Conservation (phyloP, 1,140 invertebrate genomes). For the Telenomus remus region DNA sequence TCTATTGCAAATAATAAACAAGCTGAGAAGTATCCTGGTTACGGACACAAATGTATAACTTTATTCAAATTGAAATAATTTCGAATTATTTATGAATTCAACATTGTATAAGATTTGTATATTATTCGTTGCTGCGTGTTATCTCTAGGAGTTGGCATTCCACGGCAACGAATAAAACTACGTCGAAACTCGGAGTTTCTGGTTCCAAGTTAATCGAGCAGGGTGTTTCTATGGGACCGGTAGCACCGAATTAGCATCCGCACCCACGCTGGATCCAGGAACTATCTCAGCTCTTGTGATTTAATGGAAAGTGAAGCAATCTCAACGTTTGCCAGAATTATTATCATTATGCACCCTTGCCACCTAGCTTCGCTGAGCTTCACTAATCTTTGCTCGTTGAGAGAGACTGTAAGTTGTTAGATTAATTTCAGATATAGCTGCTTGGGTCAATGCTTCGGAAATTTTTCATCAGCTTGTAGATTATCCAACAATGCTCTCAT, state of each 20-base stretch:
- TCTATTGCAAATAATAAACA: no score
- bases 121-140: conserved; percentile 35
- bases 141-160: conserved; percentile 27
- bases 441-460: conserved; percentile 47
- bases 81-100: conserved; percentile 32
- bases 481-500: no score
- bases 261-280: conserved; percentile 43
- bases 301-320: conserved; percentile 67
- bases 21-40: background rate
- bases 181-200: conserved; percentile 31
- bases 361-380: conserved; percentile 40
- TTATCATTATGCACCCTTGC: conserved; percentile 59
- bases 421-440: conserved; percentile 66
- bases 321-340: conserved; percentile 61
- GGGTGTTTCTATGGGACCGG: conserved; percentile 50
- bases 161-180: conserved; percentile 43
- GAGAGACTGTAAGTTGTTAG: conserved; percentile 55
- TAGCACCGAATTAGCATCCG: conserved; percentile 58
- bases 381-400: conserved; percentile 46
- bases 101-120: conserved; percentile 34
- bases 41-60: background rate
- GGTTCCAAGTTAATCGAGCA: conserved; percentile 60
- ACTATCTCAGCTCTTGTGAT: conserved; percentile 60
- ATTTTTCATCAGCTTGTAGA: no score
- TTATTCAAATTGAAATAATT: background rate